Evolutionary conservation across 1,140 invertebrate genomes (phyloP).

Genomic region (Diabrotica virgifera): DNA sequence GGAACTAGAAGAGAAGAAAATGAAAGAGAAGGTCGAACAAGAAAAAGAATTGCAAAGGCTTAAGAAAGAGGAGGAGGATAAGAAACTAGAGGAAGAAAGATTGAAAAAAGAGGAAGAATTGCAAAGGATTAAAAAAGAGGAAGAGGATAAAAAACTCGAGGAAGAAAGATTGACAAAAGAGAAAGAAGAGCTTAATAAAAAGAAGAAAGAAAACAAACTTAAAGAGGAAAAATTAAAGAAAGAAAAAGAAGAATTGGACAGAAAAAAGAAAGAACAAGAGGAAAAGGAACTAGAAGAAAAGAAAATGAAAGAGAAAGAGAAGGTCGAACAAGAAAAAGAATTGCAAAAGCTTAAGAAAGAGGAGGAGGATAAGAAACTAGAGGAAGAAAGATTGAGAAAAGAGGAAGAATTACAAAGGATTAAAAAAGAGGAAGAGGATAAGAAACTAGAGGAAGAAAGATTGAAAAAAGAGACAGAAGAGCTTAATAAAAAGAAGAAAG

Average conservation of each 20-base stretch:
- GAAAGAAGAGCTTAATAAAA: not conserved
- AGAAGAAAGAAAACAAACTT: not conserved
- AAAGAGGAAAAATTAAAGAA: not conserved
- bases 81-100: not conserved
- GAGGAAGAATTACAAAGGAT: not conserved
- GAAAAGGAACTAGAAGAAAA: not conserved
- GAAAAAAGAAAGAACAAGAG: not conserved
- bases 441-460: not conserved
- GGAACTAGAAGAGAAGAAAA: not conserved
- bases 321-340: too few species aligned
- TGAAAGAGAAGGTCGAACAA: not conserved
- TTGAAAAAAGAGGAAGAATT: conserved; percentile 7
- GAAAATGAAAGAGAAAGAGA: too few species aligned
- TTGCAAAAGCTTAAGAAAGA: not conserved
- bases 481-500: not conserved
- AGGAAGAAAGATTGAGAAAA: too few species aligned
- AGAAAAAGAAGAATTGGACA: conserved; percentile 3
- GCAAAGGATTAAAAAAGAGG: not conserved
- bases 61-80: not conserved
- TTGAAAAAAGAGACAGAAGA: not conserved
- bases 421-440: too few species aligned
- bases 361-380: too few species aligned
- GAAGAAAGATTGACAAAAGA: not conserved
- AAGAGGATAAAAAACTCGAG: not conserved
- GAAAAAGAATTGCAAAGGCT: conserved; percentile 4